Base-by-base conservation (phyloP, 2,888 invertebrate species). In the Creontiades dilutus region DNA sequence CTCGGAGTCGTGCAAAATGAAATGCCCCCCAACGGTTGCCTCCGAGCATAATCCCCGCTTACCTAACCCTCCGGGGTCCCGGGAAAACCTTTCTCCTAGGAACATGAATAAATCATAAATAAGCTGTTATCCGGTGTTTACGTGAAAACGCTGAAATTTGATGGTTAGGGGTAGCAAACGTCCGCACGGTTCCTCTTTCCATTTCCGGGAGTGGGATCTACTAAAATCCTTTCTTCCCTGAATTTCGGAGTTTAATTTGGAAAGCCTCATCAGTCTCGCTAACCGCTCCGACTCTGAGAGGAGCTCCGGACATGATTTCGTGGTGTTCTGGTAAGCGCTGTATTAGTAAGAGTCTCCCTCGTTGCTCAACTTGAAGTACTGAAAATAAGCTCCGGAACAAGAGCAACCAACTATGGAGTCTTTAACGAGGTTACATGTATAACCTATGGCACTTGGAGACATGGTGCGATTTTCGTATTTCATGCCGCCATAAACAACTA, bases 71-170 rank as follows among this genome's bases (percentile, higher is more conserved):
- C 27, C 27, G 68, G 68, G 68, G 61, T 61, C 61, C 61, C n/a
- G 0, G 61, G 23, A 19, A 27, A 68, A 23, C 68, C 68, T 68
- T 68, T 52, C 78, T 46, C 78, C 16, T 16, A 12, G 78, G 47
- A 47, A 82, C 52, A 23, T 82, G 82, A 82, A 82, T 82, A 82
- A 82, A 82, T 82, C 82, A 82, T 52, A 52, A 52, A 52, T 82
- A 82, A 82, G 82, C 52, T 82, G 82, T 82, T 82, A 82, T 82
- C 82, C 82, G 82, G 52, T 82, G 82, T 82, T 47, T 52, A 52
- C 52, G 82, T 14, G 47, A 82, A 46, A 52, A 52, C 52, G 82
- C 52, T 0, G 28, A 82, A 19, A 52, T 82, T 82, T 52, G 0
- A 46, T 16, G 80, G 75, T 14, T 5, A 75, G 76, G n/a, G 46